Evolutionary conservation across 2,888 invertebrate species (phyloP).

Genomic region (Temnothorax rugatulus): DNA sequence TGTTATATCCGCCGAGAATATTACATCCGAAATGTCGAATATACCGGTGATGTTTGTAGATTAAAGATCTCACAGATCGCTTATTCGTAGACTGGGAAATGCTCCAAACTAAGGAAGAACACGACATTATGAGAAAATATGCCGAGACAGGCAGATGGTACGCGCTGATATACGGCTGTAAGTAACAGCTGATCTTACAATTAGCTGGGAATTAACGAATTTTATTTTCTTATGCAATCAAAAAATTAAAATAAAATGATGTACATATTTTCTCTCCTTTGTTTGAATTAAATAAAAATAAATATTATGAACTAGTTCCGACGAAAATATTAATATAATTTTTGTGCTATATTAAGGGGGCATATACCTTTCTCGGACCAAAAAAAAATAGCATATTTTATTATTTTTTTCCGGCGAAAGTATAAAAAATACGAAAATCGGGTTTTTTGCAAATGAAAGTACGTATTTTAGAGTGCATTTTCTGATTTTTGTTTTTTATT

Average conservation of each 20-base stretch:
- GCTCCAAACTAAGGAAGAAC: constrained; percentile 2
- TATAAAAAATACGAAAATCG: no score
- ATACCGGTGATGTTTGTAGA: constrained; percentile 12
- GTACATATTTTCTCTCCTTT: no score
- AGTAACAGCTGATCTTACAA: background rate
- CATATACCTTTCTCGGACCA: no score
- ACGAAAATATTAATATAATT: background rate
- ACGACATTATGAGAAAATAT: constrained; percentile 19
- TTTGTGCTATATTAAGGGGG: no score
- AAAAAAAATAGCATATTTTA: no score
- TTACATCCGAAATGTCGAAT: background rate
- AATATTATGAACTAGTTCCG: background rate
- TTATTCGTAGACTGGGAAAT: constrained; percentile 11
- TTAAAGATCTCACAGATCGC: constrained; percentile 26
- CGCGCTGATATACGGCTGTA: constrained; percentile 7
- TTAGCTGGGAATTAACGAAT: background rate
- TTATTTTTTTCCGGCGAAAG: no score
- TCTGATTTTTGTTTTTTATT: no score
- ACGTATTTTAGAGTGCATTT: no score
- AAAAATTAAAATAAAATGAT: background rate
- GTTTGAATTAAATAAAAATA: background rate
- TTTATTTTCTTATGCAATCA: background rate
- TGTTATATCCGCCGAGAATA: background rate
- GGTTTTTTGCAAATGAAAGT: no score
- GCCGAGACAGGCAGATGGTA: background rate